These are phyloP conservation scores for Hemiscyllium ocellatum DNA, from an alignment of 2,113 vertebrate species.

Conservation along the genomic window DNA sequence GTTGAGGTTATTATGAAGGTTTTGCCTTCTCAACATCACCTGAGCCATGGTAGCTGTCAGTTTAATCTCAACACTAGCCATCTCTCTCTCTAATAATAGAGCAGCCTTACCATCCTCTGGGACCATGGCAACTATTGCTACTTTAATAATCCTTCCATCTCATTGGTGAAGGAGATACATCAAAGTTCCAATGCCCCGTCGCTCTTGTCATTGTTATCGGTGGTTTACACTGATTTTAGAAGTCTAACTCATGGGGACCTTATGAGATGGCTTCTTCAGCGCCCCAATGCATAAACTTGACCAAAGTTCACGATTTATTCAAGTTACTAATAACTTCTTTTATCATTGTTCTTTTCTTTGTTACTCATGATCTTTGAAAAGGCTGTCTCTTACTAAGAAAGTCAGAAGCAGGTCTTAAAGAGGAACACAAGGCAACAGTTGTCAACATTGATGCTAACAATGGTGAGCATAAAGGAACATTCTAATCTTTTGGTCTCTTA, in stretches of 20 bases:
- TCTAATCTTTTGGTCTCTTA: neutral
- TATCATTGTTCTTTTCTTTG: neutral
- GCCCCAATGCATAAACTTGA: neutral
- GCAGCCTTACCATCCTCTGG: too few relatives aligned
- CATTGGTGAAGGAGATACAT: neutral
- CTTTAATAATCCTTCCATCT: neutral
- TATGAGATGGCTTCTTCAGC: neutral
- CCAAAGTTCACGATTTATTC: neutral
- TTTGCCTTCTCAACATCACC: too few relatives aligned
- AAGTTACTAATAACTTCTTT: neutral
- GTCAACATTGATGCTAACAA: conserved; percentile 49
- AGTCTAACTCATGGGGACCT: neutral
- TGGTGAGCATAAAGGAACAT: conserved; percentile 50
- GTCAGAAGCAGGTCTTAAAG: conserved; percentile 52
- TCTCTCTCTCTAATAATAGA: too few relatives aligned
- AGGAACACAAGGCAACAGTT: conserved; percentile 50
- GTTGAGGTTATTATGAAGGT: too few relatives aligned
- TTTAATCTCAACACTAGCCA: too few relatives aligned
- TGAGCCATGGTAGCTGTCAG: too few relatives aligned
- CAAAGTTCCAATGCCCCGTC: neutral
- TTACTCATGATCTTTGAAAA: neutral
- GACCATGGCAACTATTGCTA: too few relatives aligned
- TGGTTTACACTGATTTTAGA: neutral
- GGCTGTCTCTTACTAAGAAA: conserved; percentile 44
- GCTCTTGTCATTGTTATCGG: neutral